Conservation (phyloP, 2,113 vertebrate species). For the Dasyprocta punctata region DNA sequence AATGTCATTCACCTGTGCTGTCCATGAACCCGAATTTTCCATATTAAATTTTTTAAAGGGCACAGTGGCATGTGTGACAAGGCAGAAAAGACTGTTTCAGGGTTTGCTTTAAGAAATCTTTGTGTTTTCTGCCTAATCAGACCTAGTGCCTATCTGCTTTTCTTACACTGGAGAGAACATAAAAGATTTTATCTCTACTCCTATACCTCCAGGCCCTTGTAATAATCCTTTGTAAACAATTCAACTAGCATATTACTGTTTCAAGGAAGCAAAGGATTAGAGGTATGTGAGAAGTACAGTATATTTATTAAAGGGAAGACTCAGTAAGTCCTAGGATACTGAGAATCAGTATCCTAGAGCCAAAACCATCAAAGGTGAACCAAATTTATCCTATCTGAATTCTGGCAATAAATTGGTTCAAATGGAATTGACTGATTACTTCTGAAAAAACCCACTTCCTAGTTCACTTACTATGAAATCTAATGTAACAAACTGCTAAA, state of each 20-base stretch:
- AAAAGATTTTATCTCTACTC: slow-evolving; percentile 9
- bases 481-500: slow-evolving; percentile 55
- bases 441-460: slow-evolving; percentile 34
- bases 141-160: slow-evolving; percentile 47
- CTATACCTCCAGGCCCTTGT: slow-evolving; percentile 34
- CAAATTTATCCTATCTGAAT: slow-evolving; percentile 52
- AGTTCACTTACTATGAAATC: slow-evolving; percentile 52
- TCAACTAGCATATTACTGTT: slow-evolving; percentile 61
- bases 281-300: slow-evolving; percentile 71
- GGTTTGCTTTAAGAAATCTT: slow-evolving; percentile 5
- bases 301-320: slow-evolving; percentile 73
- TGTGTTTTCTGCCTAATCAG: slow-evolving; percentile 55
- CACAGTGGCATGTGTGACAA: slow-evolving; percentile 60
- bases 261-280: slow-evolving; percentile 77
- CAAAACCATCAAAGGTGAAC: slow-evolving; percentile 52
- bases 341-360: slow-evolving; percentile 55
- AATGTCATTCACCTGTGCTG: slow-evolving; percentile 22
- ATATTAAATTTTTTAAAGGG: slow-evolving; percentile 24
- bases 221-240: slow-evolving; percentile 60
- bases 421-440: slow-evolving; percentile 46
- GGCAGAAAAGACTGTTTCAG: slow-evolving; percentile 30
- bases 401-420: slow-evolving; percentile 64
- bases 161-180: slow-evolving; percentile 3
- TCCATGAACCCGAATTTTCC: slow-evolving; percentile 68
- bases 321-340: slow-evolving; percentile 56